Conservation (phyloP, 2,888 invertebrate species). For the Aporophyla lueneburgensis region DNA sequence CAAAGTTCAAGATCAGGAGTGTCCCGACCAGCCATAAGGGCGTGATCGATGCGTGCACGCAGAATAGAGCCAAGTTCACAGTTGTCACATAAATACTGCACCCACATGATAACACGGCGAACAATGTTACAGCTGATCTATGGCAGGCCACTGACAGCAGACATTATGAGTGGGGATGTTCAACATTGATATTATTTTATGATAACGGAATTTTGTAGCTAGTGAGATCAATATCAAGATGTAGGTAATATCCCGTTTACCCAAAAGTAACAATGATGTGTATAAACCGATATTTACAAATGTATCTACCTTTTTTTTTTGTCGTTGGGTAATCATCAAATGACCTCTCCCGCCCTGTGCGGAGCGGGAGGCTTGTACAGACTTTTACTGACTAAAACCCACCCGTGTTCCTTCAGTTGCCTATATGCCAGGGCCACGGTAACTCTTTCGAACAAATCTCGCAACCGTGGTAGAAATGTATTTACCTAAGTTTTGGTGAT, state of each 20-base stretch:
- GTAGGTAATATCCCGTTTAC: background rate
- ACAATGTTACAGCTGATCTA: conserved; percentile 50
- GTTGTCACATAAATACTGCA: conserved; percentile 65
- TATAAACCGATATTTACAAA: background rate
- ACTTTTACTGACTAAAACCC: too few relatives aligned
- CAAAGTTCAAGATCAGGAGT: conserved; percentile 53
- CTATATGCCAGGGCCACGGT: too few relatives aligned
- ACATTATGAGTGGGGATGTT: conserved; percentile 41
- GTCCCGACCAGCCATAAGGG: conserved; percentile 52
- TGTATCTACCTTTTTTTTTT: background rate
- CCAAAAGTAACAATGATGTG: background rate
- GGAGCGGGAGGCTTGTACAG: too few relatives aligned
- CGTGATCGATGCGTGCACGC: conserved; percentile 60
- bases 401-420: too few relatives aligned
- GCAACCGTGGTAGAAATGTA: too few relatives aligned
- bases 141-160: conserved; percentile 51
- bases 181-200: conserved; percentile 29
- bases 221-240: background rate
- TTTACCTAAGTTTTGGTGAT: background rate
- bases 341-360: too few relatives aligned
- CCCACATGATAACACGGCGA: conserved; percentile 50
- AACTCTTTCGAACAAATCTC: too few relatives aligned
- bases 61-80: conserved; percentile 64
- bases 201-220: background rate
- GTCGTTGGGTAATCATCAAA: too few relatives aligned